Percentiles rank a stretch among this genome's conserved stretches.
Conservation (phyloP, 1,140 invertebrate species). For the Drosophila ironensis region DNA sequence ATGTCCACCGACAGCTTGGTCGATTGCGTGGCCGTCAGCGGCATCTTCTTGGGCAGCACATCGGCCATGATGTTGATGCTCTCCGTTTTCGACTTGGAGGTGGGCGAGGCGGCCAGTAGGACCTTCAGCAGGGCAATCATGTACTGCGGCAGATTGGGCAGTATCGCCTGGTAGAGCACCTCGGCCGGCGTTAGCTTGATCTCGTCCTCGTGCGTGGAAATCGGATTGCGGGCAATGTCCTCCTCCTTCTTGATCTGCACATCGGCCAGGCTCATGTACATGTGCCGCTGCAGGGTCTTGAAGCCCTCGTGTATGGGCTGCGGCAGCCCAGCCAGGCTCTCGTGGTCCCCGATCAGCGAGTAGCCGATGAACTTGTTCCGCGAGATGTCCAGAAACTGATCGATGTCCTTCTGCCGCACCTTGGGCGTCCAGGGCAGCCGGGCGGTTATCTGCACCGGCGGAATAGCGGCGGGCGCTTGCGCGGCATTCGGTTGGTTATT, state of each 20-base stretch:
- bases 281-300: slow-evolving; percentile 92
- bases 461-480: slow-evolving; percentile 48
- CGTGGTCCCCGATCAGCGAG: slow-evolving; percentile 90
- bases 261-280: slow-evolving; percentile 92
- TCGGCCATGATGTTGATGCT: slow-evolving; percentile 99
- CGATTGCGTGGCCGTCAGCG: slow-evolving; percentile 97
- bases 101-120: slow-evolving; percentile 97
- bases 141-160: slow-evolving; percentile 96
- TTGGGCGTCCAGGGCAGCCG: slow-evolving; percentile 96
- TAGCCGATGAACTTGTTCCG: slow-evolving; percentile 98
- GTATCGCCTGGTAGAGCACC: slow-evolving; percentile 94
- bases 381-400: slow-evolving; percentile 94
- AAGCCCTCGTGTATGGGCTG: slow-evolving; percentile 97
- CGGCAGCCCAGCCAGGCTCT: slow-evolving; percentile 95
- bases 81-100: slow-evolving; percentile 98
- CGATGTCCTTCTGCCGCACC: slow-evolving; percentile 96
- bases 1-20: slow-evolving; percentile 98
- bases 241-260: slow-evolving; percentile 92
- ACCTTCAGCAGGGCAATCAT: slow-evolving; percentile 99
- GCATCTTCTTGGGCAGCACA: slow-evolving; percentile 98
- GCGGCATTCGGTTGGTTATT: slow-evolving; percentile 67
- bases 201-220: slow-evolving; percentile 89
- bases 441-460: slow-evolving; percentile 73
- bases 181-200: slow-evolving; percentile 91
- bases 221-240: slow-evolving; percentile 89